These are phyloP conservation scores for Melipona bicolor DNA, from an alignment of 2,888 invertebrate genomes.

Conservation along the genomic window DNA sequence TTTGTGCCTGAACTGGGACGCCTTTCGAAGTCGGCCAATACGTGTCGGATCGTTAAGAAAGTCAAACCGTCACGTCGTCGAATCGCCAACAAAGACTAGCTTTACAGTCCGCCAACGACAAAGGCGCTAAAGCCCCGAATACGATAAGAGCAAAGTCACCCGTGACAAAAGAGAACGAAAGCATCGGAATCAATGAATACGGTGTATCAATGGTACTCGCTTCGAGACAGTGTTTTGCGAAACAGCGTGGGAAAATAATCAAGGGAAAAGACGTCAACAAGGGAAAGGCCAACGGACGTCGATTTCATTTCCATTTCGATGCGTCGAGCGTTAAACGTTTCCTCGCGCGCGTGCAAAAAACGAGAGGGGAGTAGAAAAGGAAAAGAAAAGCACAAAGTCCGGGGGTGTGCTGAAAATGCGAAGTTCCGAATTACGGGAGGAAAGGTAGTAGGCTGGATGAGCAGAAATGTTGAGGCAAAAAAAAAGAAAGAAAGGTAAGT, in stretches of 20 bases:
- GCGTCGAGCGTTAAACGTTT: constrained; percentile 23
- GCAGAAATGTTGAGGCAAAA: constrained; percentile 17
- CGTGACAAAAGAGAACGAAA: not conserved
- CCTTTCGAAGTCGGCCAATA: constrained; percentile 24
- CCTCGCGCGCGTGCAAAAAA: not conserved
- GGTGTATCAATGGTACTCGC: not conserved
- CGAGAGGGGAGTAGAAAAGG: not conserved
- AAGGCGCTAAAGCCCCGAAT: constrained; percentile 2
- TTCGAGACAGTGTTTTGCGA: not conserved
- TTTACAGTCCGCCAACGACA: constrained; percentile 8
- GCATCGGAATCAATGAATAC: not conserved
- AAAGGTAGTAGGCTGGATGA: not conserved
- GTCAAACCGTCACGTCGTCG: not conserved
- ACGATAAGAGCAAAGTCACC: not conserved
- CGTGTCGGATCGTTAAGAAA: constrained; percentile 11
- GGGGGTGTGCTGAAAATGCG: not conserved
- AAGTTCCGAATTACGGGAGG: constrained; percentile 29
- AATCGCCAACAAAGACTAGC: not conserved
- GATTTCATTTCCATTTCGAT: constrained; percentile 23
- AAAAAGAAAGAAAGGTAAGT: constrained; percentile 33
- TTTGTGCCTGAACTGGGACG: constrained; percentile 22
- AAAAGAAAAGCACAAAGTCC: constrained; percentile 7
- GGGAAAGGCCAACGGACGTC: not conserved
- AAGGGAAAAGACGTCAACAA: not conserved
- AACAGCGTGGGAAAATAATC: not conserved